A percentile compares a stretch with the other conserved stretches of the same genome.
These are phyloP conservation scores for Oxytorus armatus DNA, from an alignment of 2,888 invertebrate species.

Conservation along the genomic window DNA sequence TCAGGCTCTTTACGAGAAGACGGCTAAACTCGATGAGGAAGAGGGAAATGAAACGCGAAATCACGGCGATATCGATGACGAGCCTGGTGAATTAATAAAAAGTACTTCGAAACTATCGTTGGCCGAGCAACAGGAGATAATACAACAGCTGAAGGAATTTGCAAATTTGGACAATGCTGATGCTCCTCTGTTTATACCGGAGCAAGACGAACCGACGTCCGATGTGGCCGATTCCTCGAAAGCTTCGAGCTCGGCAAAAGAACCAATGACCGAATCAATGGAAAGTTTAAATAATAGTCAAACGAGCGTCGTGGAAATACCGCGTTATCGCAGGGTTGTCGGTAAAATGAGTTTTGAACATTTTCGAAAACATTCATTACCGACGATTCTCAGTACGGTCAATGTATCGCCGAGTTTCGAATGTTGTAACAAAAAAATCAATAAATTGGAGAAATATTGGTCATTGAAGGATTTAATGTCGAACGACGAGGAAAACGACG, in stretches of 20 bases:
- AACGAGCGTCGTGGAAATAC: slow-evolving; percentile 35
- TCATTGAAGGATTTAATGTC: slow-evolving; percentile 78
- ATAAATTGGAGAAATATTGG: slow-evolving; percentile 79
- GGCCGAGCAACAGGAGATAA: slow-evolving; percentile 78
- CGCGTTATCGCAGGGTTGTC: slow-evolving; percentile 66
- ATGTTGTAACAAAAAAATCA: slow-evolving; percentile 68
- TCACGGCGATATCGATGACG: slow-evolving; percentile 29
- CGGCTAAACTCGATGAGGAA: slow-evolving; percentile 11
- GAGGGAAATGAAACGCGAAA: not conserved
- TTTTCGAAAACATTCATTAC: slow-evolving; percentile 76
- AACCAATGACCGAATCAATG: slow-evolving; percentile 70
- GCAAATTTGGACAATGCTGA: slow-evolving; percentile 79
- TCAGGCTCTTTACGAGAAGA: slow-evolving; percentile 45
- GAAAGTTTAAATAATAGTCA: slow-evolving; percentile 65
- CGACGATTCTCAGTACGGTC: slow-evolving; percentile 74
- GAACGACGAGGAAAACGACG: slow-evolving; percentile 72
- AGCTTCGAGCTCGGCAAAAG: slow-evolving; percentile 62
- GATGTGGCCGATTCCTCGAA: slow-evolving; percentile 20
- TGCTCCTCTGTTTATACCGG: slow-evolving; percentile 77
- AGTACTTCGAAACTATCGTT: slow-evolving; percentile 76
- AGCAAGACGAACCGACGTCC: slow-evolving; percentile 56
- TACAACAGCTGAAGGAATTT: slow-evolving; percentile 81
- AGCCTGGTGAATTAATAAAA: slow-evolving; percentile 57
- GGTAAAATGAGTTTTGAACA: slow-evolving; percentile 75
- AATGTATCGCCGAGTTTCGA: slow-evolving; percentile 70